phyloP scores from a whole-genome alignment of 2,888 invertebrate species.

The Tetheella fluctuosa region DNA sequence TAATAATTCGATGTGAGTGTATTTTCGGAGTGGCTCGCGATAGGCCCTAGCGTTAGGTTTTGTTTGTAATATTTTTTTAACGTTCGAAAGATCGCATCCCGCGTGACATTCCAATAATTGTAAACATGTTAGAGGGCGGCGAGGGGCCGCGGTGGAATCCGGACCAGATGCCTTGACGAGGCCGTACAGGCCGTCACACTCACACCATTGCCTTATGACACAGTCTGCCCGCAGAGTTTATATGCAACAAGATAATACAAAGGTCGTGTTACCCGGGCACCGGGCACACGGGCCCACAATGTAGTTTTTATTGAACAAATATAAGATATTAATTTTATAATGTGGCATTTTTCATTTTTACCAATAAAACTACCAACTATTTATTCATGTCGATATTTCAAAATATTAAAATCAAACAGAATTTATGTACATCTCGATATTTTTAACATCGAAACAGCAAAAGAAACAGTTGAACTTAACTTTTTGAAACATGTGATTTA shows the following conservation, averaged over 20 bases:
- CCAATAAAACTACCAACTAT: not conserved
- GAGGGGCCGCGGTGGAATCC: conserved; percentile 54
- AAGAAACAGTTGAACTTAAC: not conserved
- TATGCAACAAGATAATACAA: conserved; percentile 83
- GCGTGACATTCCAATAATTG: conserved; percentile 83
- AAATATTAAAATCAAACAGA: not conserved
- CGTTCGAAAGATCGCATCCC: conserved; percentile 76
- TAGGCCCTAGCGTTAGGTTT: conserved; percentile 71
- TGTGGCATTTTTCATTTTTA: conserved; percentile 67
- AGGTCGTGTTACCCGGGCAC: conserved; percentile 84
- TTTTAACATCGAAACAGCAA: not conserved
- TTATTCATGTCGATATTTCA: not conserved
- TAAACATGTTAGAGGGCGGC: conserved; percentile 62
- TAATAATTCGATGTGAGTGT: conserved; percentile 70
- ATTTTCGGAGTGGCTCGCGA: conserved; percentile 62
- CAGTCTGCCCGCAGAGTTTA: conserved; percentile 84
- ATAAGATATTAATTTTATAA: conserved; percentile 85
- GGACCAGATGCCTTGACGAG: conserved; percentile 74
- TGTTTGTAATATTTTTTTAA: conserved; percentile 69
- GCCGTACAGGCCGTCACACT: conserved; percentile 61
- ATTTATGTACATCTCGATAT: not conserved
- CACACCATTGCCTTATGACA: conserved; percentile 83
- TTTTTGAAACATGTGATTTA: not conserved
- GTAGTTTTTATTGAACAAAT: conserved; percentile 85
- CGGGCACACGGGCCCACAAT: conserved; percentile 83